A percentile compares a stretch with the other conserved stretches of the same genome.
These are phyloP conservation scores for Dendrolimus kikuchii DNA, from an alignment of 1,140 invertebrate species.

Conservation along the genomic window DNA sequence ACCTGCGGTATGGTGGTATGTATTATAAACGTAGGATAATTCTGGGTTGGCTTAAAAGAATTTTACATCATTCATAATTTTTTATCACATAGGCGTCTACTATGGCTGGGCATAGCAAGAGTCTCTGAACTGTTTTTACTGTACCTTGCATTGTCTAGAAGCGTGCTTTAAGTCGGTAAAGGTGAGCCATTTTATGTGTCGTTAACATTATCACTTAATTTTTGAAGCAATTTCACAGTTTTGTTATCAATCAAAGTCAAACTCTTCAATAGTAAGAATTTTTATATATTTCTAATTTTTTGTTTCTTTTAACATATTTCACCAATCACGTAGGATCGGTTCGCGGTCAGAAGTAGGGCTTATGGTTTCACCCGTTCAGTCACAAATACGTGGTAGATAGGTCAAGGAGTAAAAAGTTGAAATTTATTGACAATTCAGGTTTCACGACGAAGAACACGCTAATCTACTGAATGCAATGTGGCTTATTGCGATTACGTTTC, in stretches of 20 bases:
- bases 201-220: slow-evolving; percentile 30
- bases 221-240: slow-evolving; percentile 43
- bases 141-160: slow-evolving; percentile 47
- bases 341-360: not conserved
- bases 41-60: slow-evolving; percentile 29
- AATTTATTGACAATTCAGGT: slow-evolving; percentile 78
- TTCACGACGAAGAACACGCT: slow-evolving; percentile 97
- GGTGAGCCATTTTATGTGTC: slow-evolving; percentile 71
- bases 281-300: slow-evolving; percentile 1
- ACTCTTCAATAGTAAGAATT: slow-evolving; percentile 49
- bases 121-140: slow-evolving; percentile 2
- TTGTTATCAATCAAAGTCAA: slow-evolving; percentile 63
- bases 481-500: slow-evolving; percentile 98
- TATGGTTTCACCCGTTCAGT: not conserved
- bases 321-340: not conserved
- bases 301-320: not conserved
- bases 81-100: slow-evolving; percentile 19
- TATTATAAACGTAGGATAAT: slow-evolving; percentile 58
- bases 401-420: slow-evolving; percentile 47
- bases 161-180: slow-evolving; percentile 50
- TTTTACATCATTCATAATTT: slow-evolving; percentile 17
- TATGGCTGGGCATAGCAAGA: slow-evolving; percentile 37
- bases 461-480: slow-evolving; percentile 99
- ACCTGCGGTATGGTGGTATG: slow-evolving; percentile 95
- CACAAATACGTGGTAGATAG: slow-evolving; percentile 1